Evolutionary conservation across 2,113 vertebrate genomes (phyloP).

Genomic region (Microcebus griseorufus): DNA sequence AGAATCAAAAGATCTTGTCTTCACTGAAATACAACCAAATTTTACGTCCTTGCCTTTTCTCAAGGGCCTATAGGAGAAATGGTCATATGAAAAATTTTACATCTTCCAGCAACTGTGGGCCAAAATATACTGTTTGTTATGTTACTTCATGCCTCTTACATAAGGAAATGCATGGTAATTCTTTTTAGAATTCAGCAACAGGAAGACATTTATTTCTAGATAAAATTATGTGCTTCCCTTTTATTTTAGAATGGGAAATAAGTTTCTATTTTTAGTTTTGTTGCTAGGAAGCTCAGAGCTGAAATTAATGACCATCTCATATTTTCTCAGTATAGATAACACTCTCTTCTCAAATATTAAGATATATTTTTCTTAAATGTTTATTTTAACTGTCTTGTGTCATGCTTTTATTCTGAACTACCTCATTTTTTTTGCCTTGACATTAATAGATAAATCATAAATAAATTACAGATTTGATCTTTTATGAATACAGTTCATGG

Average conservation of each 20-base stretch:
- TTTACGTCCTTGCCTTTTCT: conserved; percentile 20
- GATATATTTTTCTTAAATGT: neutral
- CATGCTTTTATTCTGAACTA: neutral
- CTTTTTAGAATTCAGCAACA: conserved; percentile 57
- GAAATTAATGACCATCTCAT: neutral
- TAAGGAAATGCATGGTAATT: conserved; percentile 40
- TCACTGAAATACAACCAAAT: neutral
- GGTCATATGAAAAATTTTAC: neutral
- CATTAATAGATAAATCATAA: conserved; percentile 33
- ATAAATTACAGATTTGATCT: conserved; percentile 27
- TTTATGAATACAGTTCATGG: conserved; percentile 2
- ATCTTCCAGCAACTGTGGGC: neutral
- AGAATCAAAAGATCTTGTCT: neutral
- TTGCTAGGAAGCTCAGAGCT: conserved; percentile 52
- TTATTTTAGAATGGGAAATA: conserved; percentile 54
- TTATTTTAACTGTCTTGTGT: conserved; percentile 1
- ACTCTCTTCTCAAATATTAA: conserved; percentile 12
- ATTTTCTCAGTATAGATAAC: neutral
- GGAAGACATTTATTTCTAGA: conserved; percentile 64
- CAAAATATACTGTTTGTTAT: neutral
- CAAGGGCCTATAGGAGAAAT: neutral
- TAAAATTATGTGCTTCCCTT: conserved; percentile 42
- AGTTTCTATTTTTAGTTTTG: conserved; percentile 59
- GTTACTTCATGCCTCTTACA: neutral
- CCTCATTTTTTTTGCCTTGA: neutral